A percentile compares a stretch with the other conserved stretches of the same genome.
These are phyloP conservation scores for Aphyosemion australe DNA, from an alignment of 2,113 vertebrate genomes.

Conservation along the genomic window DNA sequence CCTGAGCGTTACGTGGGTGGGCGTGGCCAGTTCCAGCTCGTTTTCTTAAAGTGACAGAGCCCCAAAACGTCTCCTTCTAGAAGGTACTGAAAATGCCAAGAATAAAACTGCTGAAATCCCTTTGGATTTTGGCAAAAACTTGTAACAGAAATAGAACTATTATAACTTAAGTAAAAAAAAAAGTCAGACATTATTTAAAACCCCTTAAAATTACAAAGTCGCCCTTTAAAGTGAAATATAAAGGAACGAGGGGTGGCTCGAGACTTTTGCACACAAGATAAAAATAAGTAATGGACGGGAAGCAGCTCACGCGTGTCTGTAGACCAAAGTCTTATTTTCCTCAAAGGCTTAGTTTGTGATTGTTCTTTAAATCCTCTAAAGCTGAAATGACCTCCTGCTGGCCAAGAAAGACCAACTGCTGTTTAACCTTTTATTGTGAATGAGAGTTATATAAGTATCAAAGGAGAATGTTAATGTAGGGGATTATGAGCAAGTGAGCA, in stretches of 20 bases:
- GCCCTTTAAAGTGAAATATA: not conserved
- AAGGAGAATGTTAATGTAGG: conserved; percentile 33
- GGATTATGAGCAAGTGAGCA: conserved; percentile 31
- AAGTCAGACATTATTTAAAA: no score
- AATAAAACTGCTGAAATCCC: no score
- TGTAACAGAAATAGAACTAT: no score
- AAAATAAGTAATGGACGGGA: not conserved
- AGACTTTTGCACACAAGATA: not conserved
- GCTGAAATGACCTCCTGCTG: conserved; percentile 40
- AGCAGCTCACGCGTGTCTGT: conserved; percentile 11
- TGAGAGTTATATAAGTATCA: conserved; percentile 37
- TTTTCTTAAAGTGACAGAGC: no score
- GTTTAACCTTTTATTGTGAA: conserved; percentile 31
- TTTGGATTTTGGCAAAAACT: no score
- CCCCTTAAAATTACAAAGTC: not conserved
- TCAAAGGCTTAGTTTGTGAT: conserved; percentile 41
- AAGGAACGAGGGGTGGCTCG: not conserved
- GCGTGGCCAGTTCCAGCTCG: no score
- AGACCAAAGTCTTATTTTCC: conserved; percentile 22
- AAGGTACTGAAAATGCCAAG: no score
- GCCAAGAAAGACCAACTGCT: conserved; percentile 49
- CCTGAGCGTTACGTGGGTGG: no score
- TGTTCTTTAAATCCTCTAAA: conserved; percentile 54
- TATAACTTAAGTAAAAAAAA: no score
- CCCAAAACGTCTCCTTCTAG: no score